Base-by-base conservation (phyloP, 1,140 invertebrate species). In the Heliothis subflexa region DNA sequence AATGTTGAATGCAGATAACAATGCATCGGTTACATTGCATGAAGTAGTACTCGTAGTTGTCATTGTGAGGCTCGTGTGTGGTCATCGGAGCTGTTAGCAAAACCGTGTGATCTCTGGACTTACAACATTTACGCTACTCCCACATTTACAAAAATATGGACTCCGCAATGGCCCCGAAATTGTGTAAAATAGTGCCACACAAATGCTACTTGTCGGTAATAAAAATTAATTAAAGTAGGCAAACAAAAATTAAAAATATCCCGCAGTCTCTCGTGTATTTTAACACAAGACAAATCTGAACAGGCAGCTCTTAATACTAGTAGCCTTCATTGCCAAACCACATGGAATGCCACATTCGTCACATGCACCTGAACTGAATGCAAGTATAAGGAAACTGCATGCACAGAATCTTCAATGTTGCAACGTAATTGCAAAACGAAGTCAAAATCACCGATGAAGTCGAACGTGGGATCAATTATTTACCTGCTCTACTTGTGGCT, bases 401-500 rank as follows among this genome's bases (percentile, higher is more conserved):
- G 72, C 71, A 80, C 66, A 78, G 78, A 86, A 82, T 82, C 80
- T 75, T 50, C 14, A 80, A 62, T 84, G 68, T 84, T 70, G 78
- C 66, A 81, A 80, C 61, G 13, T 74, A 66, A 49, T 83, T 82
- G 79, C 78, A 47, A 64, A 81, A 84, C 70, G 52, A 52, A 77
- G 21, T 49, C 72, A 68, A 83, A 83, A 45, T 79, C 61, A 49
- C 74, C 81, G 79, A 87, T 87, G 70, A 87, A 90, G 81, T 85
- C 88, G 89, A 91, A 91, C 91, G 89, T 91, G 87, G 89, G 89
- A 93, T 89, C 85, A 91, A 91, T 92, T 88, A 90, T 89, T 90
- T 83, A 89, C 72, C 74, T 83, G 89, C 79, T 86, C 87, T 75
- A 88, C 79, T 88, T 90, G 79, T 75, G 79, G 81, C 80, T 57